These are phyloP conservation scores for Halichoeres trimaculatus DNA, from an alignment of 2,113 vertebrate genomes.

Conservation along the genomic window DNA sequence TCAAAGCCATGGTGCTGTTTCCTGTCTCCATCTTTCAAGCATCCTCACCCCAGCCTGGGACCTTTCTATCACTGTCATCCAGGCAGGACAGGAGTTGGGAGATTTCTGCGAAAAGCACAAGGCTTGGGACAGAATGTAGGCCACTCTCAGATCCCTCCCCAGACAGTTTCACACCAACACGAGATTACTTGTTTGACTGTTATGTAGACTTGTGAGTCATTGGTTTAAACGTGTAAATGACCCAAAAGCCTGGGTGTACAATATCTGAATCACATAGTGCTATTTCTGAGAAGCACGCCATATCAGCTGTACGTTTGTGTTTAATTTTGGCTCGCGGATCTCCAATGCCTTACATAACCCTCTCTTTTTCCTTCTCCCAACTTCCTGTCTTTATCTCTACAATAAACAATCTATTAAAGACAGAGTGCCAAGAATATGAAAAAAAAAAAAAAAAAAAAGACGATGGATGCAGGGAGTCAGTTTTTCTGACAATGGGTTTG, in stretches of 20 bases:
- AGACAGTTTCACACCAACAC: not conserved
- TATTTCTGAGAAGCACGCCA: not conserved
- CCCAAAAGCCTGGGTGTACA: not conserved
- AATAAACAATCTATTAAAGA: not conserved
- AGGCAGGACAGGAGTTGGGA: not conserved
- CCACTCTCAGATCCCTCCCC: not conserved
- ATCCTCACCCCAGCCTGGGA: not conserved
- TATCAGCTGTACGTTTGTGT: not conserved
- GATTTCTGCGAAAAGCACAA: constrained; percentile 2
- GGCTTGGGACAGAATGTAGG: not conserved
- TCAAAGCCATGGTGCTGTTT: constrained; percentile 19
- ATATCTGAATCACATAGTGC: not conserved
- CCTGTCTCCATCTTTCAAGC: constrained; percentile 1
- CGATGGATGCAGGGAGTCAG: not conserved
- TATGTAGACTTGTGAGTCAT: not conserved
- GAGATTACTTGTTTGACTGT: not conserved
- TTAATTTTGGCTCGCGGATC: not conserved
- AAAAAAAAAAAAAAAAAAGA: not conserved
- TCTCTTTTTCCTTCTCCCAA: not conserved
- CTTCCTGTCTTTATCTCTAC: not conserved
- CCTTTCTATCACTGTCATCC: not conserved
- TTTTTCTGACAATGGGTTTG: not conserved
- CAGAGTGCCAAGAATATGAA: not conserved
- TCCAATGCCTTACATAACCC: not conserved
- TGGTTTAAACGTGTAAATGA: not conserved